A percentile compares a stretch with the other conserved stretches of the same genome.
These are phyloP conservation scores for Melanargia galathea DNA, from an alignment of 2,888 invertebrate genomes.

Conservation along the genomic window DNA sequence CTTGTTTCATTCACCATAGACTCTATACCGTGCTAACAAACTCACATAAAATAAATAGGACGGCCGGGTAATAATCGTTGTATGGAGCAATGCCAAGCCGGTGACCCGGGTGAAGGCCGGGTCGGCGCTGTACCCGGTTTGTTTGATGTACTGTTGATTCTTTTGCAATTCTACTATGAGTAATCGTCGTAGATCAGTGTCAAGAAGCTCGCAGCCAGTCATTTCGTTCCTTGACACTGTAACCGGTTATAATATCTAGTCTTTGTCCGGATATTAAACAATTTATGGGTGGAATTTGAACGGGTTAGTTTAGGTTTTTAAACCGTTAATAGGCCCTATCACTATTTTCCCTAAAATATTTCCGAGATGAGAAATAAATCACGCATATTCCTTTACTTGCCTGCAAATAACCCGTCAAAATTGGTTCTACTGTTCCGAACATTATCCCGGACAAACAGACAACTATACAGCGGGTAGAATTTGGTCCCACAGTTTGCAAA, in stretches of 20 bases:
- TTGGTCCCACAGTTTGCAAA: too few relatives aligned
- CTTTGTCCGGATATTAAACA: neutral
- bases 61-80: constrained; percentile 13
- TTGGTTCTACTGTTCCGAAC: too few relatives aligned
- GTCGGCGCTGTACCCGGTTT: constrained; percentile 26
- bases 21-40: neutral
- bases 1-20: neutral
- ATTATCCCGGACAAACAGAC: too few relatives aligned
- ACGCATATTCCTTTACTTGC: too few relatives aligned
- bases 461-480: too few relatives aligned
- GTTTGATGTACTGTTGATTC: constrained; percentile 20
- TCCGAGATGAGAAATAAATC: too few relatives aligned
- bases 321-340: too few relatives aligned
- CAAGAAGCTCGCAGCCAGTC: neutral
- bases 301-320: too few relatives aligned
- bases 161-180: neutral
- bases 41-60: constrained; percentile 7
- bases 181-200: neutral
- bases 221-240: neutral
- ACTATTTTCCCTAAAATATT: too few relatives aligned
- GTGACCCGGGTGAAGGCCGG: constrained; percentile 38
- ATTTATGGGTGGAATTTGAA: too few relatives aligned
- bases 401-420: too few relatives aligned
- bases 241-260: neutral
- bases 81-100: constrained; percentile 24